Conservation (phyloP, 2,797 vertebrate genomes). For the Anas bahamensis region DNA sequence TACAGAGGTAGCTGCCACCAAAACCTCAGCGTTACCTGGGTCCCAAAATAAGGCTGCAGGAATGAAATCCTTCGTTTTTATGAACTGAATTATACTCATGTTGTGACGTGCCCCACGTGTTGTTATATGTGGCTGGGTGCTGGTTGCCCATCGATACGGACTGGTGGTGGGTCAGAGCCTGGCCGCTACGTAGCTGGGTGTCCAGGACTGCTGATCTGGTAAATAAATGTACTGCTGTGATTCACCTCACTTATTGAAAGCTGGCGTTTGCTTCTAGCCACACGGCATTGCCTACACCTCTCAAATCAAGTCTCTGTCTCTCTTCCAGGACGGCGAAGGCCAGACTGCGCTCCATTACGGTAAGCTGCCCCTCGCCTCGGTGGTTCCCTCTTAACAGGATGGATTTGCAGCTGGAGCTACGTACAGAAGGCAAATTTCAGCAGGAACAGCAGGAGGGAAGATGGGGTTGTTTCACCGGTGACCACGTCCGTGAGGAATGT, state of each 20-base stretch:
- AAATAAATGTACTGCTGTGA: background rate
- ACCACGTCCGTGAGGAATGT: background rate
- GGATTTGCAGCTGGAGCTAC: background rate
- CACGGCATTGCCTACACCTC: background rate
- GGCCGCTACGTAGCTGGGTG: background rate
- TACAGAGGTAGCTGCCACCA: background rate
- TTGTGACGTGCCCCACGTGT: background rate
- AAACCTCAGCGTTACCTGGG: background rate
- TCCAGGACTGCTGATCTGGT: constrained; percentile 16
- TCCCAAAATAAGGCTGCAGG: background rate
- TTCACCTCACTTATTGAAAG: background rate
- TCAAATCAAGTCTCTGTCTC: constrained; percentile 62
- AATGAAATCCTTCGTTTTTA: constrained; percentile 48
- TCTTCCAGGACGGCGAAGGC: constrained; percentile 93
- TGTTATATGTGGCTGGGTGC: background rate
- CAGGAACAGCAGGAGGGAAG: background rate
- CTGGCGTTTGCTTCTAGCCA: background rate
- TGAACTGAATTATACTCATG: constrained; percentile 27
- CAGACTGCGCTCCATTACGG: constrained; percentile 98
- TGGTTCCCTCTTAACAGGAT: background rate
- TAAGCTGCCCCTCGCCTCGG: constrained; percentile 79
- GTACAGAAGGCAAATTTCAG: background rate
- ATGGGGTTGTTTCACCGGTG: background rate
- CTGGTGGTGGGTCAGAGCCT: constrained; percentile 23
- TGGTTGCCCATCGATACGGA: constrained; percentile 29